These are phyloP conservation scores for Trichomycterus rosablanca DNA, from an alignment of 2,113 vertebrate genomes.

Conservation along the genomic window DNA sequence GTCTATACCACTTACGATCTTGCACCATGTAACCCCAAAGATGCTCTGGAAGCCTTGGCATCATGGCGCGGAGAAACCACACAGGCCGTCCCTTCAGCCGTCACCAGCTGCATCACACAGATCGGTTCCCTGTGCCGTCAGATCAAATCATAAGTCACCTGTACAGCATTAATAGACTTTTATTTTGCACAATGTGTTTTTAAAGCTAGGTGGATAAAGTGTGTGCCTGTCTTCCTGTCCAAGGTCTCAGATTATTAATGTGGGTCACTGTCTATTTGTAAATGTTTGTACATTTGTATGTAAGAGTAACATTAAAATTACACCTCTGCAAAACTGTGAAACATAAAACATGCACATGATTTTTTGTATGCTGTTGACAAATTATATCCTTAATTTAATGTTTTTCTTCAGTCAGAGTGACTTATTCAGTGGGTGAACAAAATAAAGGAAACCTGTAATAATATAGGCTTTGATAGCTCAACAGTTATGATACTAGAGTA, in stretches of 20 bases:
- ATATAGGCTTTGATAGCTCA: no score
- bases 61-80: constrained; percentile 70
- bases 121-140: constrained; percentile 69
- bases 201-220: not conserved
- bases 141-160: constrained; percentile 45
- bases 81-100: constrained; percentile 66
- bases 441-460: no score
- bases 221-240: not conserved
- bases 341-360: no score
- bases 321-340: no score
- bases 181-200: constrained; percentile 5
- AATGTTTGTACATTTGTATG: constrained; percentile 34
- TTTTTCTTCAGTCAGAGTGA: no score
- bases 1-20: constrained; percentile 85
- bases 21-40: constrained; percentile 79
- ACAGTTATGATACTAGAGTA: no score
- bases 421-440: no score
- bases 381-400: no score
- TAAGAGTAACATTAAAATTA: constrained; percentile 8
- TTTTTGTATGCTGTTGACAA: no score
- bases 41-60: constrained; percentile 70
- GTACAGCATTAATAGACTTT: not conserved
- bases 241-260: not conserved
- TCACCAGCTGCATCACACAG: constrained; percentile 75
- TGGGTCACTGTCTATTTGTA: constrained; percentile 12